A percentile compares a stretch with the other conserved stretches of the same genome.
Conservation (phyloP, 2,797 vertebrate species). For the Chelidonichthys spinosus region DNA sequence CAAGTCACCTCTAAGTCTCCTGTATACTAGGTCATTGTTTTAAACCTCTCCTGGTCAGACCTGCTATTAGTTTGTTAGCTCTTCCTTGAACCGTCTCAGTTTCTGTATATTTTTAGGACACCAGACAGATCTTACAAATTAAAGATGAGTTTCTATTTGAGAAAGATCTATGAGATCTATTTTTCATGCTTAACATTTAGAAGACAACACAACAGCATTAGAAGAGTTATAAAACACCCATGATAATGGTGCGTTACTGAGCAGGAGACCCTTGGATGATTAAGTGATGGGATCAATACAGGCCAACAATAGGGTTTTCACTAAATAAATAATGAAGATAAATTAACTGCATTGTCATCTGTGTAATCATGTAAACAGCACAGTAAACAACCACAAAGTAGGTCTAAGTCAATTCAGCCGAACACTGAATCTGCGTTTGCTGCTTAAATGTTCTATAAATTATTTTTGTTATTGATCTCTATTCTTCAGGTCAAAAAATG, state of each 20-base stretch:
- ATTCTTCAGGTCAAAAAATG: conserved; percentile 92
- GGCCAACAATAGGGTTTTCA: neutral
- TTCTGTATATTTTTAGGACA: neutral
- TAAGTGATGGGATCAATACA: conserved; percentile 6
- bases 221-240: neutral
- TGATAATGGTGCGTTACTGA: neutral
- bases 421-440: neutral
- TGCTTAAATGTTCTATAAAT: neutral
- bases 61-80: no score
- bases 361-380: neutral
- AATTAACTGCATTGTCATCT: neutral
- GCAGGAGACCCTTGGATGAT: neutral
- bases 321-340: conserved; percentile 1
- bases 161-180: neutral
- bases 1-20: neutral
- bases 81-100: no score
- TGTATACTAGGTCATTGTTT: neutral
- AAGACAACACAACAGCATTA: neutral
- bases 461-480: neutral
- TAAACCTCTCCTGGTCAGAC: no score
- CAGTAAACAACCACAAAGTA: neutral
- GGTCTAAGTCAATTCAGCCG: neutral
- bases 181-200: neutral
- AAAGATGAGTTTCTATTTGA: no score
- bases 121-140: neutral